Percentiles rank a stretch among this genome's conserved stretches.
Evolutionary conservation across 1,140 invertebrate species (phyloP).

Genomic region (Zaprionus nigranus): DNA sequence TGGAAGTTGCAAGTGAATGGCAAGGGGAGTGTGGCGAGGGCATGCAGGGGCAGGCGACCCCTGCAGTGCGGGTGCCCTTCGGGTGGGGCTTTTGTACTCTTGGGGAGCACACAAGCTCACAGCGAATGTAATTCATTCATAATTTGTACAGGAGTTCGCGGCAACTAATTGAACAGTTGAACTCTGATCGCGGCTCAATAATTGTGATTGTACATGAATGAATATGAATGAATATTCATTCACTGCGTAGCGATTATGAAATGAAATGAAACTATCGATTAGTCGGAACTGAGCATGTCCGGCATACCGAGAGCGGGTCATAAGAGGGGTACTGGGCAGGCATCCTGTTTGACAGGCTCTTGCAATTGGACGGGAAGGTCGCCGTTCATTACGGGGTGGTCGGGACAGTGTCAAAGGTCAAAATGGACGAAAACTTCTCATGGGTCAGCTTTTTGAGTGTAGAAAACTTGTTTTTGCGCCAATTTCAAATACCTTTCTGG

Average conservation of each 20-base stretch:
- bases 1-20: slow-evolving; percentile 22
- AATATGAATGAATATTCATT: slow-evolving; percentile 48
- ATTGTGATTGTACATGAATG: slow-evolving; percentile 48
- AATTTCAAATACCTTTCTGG: slow-evolving; percentile 59
- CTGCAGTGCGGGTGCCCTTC: slow-evolving; percentile 20
- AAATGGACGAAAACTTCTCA: slow-evolving; percentile 79
- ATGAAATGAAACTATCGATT: slow-evolving; percentile 29
- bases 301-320: neutral
- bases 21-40: neutral
- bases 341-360: slow-evolving; percentile 60
- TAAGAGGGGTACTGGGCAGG: neutral
- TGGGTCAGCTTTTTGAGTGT: slow-evolving; percentile 62
- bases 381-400: slow-evolving; percentile 53
- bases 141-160: slow-evolving; percentile 58
- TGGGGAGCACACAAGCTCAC: slow-evolving; percentile 12
- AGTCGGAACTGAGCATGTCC: neutral
- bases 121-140: slow-evolving; percentile 63
- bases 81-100: slow-evolving; percentile 6
- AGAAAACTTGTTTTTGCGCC: slow-evolving; percentile 64
- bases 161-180: slow-evolving; percentile 76
- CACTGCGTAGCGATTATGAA: slow-evolving; percentile 24
- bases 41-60: neutral
- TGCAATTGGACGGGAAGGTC: slow-evolving; percentile 14
- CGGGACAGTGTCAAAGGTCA: slow-evolving; percentile 74
- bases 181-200: slow-evolving; percentile 67